Evolutionary conservation across 2,888 invertebrate species (phyloP).

Genomic region (Choreutis nemorana): DNA sequence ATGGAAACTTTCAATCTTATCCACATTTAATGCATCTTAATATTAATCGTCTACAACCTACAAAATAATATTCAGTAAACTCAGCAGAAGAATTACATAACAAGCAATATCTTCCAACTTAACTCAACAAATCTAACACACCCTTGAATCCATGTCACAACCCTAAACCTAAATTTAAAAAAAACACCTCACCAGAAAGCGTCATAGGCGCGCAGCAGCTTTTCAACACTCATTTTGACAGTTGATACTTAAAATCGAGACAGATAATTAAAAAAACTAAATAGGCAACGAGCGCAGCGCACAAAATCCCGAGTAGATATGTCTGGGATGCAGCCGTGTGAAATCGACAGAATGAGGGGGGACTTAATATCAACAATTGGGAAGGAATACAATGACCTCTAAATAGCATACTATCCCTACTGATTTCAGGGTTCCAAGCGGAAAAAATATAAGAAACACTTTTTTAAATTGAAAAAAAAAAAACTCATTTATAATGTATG

Average conservation of each 20-base stretch:
- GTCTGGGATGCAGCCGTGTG: constrained; percentile 30
- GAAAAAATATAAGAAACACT: too few species aligned
- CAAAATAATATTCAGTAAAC: too few species aligned
- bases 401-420: too few species aligned
- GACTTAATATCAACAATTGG: constrained; percentile 40
- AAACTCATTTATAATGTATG: too few species aligned
- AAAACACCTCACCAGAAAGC: constrained; percentile 39
- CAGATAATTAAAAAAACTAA: constrained; percentile 2
- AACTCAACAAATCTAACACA: too few species aligned
- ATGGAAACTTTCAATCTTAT: too few species aligned
- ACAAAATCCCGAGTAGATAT: constrained; percentile 30
- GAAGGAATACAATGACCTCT: constrained; percentile 24
- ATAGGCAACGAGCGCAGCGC: constrained; percentile 17
- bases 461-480: too few species aligned
- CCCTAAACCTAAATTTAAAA: not conserved
- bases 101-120: too few species aligned
- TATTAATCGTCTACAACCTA: too few species aligned
- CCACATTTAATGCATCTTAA: too few species aligned
- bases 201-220: constrained; percentile 22
- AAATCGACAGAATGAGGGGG: constrained; percentile 33
- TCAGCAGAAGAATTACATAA: too few species aligned
- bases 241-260: constrained; percentile 4
- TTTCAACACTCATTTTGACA: constrained; percentile 30
- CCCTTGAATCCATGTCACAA: not conserved
- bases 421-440: too few species aligned